Evolutionary conservation across 2,797 vertebrate species (phyloP).

Genomic region (Crenuchus spilurus): DNA sequence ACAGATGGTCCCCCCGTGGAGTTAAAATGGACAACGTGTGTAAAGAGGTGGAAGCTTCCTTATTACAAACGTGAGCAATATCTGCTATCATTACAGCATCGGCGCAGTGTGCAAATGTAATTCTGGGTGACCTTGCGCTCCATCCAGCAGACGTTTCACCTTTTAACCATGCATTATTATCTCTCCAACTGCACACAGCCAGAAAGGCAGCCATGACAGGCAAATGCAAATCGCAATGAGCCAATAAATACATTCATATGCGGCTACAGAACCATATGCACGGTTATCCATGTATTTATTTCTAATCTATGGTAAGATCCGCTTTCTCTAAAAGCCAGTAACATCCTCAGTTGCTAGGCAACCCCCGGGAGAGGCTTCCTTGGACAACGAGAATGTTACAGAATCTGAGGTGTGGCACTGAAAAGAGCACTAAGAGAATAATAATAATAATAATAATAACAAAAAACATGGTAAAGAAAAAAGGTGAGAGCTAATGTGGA

Average conservation of each 20-base stretch:
- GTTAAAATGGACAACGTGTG: too few species aligned
- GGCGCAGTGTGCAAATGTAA: neutral
- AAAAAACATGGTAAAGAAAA: slow-evolving; percentile 53
- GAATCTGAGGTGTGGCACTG: slow-evolving; percentile 68
- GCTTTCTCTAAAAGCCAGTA: slow-evolving; percentile 64
- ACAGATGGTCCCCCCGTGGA: too few species aligned
- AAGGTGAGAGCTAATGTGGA: slow-evolving; percentile 64
- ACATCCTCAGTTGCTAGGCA: slow-evolving; percentile 77
- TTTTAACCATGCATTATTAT: slow-evolving; percentile 13
- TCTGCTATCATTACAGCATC: neutral
- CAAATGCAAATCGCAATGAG: slow-evolving; percentile 14
- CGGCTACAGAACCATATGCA: slow-evolving; percentile 58
- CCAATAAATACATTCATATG: slow-evolving; percentile 63
- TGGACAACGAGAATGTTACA: slow-evolving; percentile 72
- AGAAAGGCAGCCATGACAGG: slow-evolving; percentile 7
- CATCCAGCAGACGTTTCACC: neutral
- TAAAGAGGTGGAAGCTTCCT: neutral
- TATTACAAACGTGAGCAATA: neutral
- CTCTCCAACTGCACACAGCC: slow-evolving; percentile 13
- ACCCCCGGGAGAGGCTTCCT: slow-evolving; percentile 66
- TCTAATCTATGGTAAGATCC: slow-evolving; percentile 63
- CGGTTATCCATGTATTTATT: slow-evolving; percentile 60
- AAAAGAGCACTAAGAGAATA: slow-evolving; percentile 56
- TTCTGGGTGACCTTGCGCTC: neutral
- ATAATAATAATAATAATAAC: slow-evolving; percentile 25